A percentile compares a stretch with the other conserved stretches of the same genome.
Conservation (phyloP, 2,888 invertebrate genomes). For the Panopea generosa region DNA sequence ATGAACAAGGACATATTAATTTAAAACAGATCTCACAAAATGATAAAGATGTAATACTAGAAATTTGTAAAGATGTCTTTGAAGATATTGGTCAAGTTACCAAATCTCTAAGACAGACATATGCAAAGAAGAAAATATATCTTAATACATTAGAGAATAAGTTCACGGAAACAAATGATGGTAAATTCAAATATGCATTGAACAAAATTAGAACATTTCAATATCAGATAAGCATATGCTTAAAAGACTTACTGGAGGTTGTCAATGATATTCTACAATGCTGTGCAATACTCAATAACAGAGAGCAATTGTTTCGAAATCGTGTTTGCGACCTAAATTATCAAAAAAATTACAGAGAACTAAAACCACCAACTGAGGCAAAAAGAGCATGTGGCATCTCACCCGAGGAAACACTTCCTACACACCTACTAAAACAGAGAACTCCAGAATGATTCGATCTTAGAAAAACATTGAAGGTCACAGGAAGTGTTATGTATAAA, state of each 20-base stretch:
- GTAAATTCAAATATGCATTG: constrained; percentile 2
- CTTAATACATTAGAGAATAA: background rate
- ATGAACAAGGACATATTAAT: too few relatives aligned
- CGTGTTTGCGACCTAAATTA: background rate
- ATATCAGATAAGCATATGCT: constrained; percentile 2
- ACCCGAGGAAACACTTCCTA: background rate
- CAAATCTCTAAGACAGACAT: constrained; percentile 1
- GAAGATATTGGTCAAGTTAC: too few relatives aligned
- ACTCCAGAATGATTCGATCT: constrained; percentile 23
- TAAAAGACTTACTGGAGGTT: constrained; percentile 1
- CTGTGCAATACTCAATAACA: too few relatives aligned
- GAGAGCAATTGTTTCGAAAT: too few relatives aligned
- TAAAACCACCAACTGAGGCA: constrained; percentile 1
- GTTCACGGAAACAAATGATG: constrained; percentile 4
- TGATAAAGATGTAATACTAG: too few relatives aligned
- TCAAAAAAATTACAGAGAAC: constrained; percentile 18
- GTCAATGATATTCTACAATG: too few relatives aligned
- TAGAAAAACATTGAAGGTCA: constrained; percentile 29
- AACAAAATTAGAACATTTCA: constrained; percentile 7
- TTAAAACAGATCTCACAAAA: too few relatives aligned
- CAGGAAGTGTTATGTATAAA: constrained; percentile 33
- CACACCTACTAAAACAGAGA: constrained; percentile 23
- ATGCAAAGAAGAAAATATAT: constrained; percentile 5
- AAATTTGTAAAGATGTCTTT: too few relatives aligned
- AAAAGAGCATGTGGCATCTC: background rate